phyloP scores from a whole-genome alignment of 1,140 invertebrate species.

The Magallana gigas region DNA sequence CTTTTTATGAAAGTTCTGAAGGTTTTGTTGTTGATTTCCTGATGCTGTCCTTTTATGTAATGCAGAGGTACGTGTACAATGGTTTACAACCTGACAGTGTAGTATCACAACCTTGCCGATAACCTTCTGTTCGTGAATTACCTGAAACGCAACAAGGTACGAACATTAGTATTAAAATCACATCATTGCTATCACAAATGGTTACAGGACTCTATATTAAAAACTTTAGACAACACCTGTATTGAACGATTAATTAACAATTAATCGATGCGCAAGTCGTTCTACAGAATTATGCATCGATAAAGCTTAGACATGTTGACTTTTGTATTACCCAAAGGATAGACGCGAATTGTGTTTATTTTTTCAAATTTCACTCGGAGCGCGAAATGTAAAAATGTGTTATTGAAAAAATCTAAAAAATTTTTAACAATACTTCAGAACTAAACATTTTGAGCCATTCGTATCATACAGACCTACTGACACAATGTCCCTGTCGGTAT shows the following conservation, averaged over 20 bases:
- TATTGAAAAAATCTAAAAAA: background rate
- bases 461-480: background rate
- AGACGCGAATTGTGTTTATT: conserved; percentile 10
- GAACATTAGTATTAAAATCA: too few relatives aligned
- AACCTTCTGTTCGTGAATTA: background rate
- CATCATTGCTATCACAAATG: background rate
- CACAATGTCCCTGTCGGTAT: too few relatives aligned
- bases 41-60: too few relatives aligned
- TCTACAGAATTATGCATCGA: background rate
- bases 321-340: conserved; percentile 11
- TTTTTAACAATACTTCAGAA: background rate
- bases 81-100: too few relatives aligned
- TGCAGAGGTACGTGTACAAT: too few relatives aligned
- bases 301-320: conserved; percentile 30
- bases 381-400: background rate
- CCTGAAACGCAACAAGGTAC: background rate
- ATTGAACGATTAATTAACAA: background rate
- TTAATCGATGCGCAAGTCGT: background rate
- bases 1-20: too few relatives aligned
- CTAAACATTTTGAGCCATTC: background rate
- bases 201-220: conserved; percentile 4
- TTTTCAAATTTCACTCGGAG: background rate
- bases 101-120: background rate
- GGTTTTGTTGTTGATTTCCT: too few relatives aligned
- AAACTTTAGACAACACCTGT: background rate